Base-by-base conservation (phyloP, 2,888 invertebrate genomes). In the Cataglyphis albicans region DNA sequence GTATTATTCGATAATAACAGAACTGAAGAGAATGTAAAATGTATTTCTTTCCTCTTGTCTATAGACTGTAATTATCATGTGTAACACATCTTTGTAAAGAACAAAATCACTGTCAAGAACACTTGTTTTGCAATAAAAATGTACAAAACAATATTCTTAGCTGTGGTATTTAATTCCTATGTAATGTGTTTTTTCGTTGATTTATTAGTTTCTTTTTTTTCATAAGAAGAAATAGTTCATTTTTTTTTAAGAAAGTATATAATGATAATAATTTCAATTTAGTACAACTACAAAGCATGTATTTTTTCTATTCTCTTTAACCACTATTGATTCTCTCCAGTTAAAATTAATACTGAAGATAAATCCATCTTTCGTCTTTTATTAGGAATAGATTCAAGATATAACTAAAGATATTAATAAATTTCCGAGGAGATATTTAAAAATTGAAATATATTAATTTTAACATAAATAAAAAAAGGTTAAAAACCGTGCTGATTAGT, bases 61-160 rank as follows among this genome's bases (percentile, higher is more conserved):
- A 15, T 21, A 52, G 32, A 74, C n/a, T 44, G 9, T 73, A 59
- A 55, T 52, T n/a, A 59, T 52, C 57, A 61, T 73, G 44, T 52
- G 12, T 61, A 74, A 82, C 32, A 41, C 55, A 67, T 41, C 1
- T 76, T 81, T 90, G 84, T 86, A 90, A 83, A 35, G 21, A 85
- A 76, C 55, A 38, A 72, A 74, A 61, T 63, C 29, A 75, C 32
- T 78, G 84, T 83, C 35, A 73, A 82, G 10, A 82, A 76, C 12
- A 65, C 38, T 74, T 82, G 61, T 88, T 90, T 82, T 82, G n/a
- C 78, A 90, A 89, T 89, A 88, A 88, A 84, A 44, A 84, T 89
- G 55, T 84, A 88, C 48, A 86, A 87, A 87, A 57, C 59, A 82
- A 86, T 64, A 73, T 73, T 86, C 68, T 75, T 67, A 84, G 67